phyloP scores from a whole-genome alignment of 2,888 invertebrate genomes.

The Amitus sp. region DNA sequence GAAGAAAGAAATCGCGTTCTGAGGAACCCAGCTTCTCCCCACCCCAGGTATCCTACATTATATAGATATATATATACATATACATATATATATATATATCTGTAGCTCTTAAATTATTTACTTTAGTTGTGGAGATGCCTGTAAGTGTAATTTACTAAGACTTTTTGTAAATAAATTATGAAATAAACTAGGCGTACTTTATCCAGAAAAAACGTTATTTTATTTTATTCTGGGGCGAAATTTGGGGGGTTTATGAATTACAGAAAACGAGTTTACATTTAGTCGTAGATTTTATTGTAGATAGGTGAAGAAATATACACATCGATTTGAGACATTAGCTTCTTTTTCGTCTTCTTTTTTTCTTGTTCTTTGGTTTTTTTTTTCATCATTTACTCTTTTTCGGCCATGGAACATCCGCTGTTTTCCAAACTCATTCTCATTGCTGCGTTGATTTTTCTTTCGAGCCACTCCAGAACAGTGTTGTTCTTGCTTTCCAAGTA shows the following conservation, averaged over 20 bases:
- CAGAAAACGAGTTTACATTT: slow-evolving; percentile 12
- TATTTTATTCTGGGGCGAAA: background rate
- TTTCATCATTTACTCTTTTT: slow-evolving; percentile 23
- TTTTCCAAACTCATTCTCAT: slow-evolving; percentile 80
- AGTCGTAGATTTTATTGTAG: slow-evolving; percentile 49
- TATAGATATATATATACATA: slow-evolving; percentile 65
- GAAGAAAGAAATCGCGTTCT: slow-evolving; percentile 41
- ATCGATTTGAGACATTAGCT: slow-evolving; percentile 44
- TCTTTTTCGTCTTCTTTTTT: slow-evolving; percentile 19
- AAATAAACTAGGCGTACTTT: slow-evolving; percentile 65
- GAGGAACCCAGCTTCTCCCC: slow-evolving; percentile 58
- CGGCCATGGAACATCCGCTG: slow-evolving; percentile 57
- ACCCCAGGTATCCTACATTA: slow-evolving; percentile 61
- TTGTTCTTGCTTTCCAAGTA: slow-evolving; percentile 71
- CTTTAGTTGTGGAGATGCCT: slow-evolving; percentile 65
- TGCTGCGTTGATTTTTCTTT: slow-evolving; percentile 79
- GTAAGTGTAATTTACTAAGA: slow-evolving; percentile 65
- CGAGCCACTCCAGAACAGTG: slow-evolving; percentile 76
- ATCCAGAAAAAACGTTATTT: slow-evolving; percentile 51
- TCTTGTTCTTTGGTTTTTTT: slow-evolving; percentile 26
- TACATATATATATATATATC: slow-evolving; percentile 65
- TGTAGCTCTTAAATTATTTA: slow-evolving; percentile 65
- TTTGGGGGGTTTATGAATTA: slow-evolving; percentile 3
- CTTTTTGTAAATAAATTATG: slow-evolving; percentile 65
- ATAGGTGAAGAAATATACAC: slow-evolving; percentile 53